Conservation (phyloP, 2,797 vertebrate genomes). For the Hoplostethus atlanticus region DNA sequence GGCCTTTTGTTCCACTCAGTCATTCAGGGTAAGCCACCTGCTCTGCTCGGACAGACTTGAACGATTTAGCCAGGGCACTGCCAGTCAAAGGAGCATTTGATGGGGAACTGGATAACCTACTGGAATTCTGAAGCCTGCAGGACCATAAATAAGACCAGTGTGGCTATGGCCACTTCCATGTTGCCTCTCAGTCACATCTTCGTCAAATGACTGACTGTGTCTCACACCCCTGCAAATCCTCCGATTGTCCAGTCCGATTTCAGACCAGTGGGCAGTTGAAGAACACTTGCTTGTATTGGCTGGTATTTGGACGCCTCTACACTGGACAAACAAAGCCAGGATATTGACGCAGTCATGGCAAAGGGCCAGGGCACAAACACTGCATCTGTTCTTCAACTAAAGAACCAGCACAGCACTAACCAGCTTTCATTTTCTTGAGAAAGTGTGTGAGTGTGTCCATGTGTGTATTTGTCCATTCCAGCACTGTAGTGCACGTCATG, state of each 20-base stretch:
- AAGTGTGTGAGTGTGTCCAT: constrained; percentile 23
- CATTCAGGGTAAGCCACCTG: constrained; percentile 81
- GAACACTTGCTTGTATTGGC: constrained; percentile 61
- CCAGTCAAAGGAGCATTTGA: constrained; percentile 39
- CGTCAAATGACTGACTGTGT: constrained; percentile 7
- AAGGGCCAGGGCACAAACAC: constrained; percentile 65
- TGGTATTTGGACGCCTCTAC: constrained; percentile 56
- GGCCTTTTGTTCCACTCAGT: constrained; percentile 74
- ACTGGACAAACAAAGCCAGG: constrained; percentile 70
- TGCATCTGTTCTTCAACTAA: constrained; percentile 62
- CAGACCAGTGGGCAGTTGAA: constrained; percentile 35
- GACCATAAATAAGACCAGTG: constrained; percentile 2
- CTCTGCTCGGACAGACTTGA: constrained; percentile 60
- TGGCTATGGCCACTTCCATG: neutral
- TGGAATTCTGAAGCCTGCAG: neutral
- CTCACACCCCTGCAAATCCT: constrained; percentile 1
- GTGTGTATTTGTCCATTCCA: constrained; percentile 61
- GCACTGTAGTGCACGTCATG: too few relatives aligned
- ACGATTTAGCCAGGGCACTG: constrained; percentile 48
- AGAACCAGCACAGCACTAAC: constrained; percentile 40
- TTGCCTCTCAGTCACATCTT: constrained; percentile 7
- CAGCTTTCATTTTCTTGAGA: constrained; percentile 60
- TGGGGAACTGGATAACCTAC: constrained; percentile 30
- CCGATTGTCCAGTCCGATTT: constrained; percentile 31
- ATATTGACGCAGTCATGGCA: constrained; percentile 72